Evolutionary conservation across 2,888 invertebrate genomes (phyloP).

Genomic region (Exocentrus adspersus): DNA sequence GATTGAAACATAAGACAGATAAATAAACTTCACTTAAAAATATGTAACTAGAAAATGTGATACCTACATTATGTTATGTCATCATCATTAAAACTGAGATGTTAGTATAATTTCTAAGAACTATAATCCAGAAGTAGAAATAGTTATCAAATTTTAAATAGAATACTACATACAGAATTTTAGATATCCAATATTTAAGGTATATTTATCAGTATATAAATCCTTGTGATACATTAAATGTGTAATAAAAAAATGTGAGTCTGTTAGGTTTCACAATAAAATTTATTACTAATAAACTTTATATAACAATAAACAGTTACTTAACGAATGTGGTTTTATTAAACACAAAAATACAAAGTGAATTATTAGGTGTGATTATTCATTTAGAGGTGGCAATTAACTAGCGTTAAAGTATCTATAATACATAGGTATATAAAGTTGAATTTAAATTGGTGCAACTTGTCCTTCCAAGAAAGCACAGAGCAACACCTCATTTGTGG

Average conservation of each 20-base stretch:
- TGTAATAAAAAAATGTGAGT: slow-evolving; percentile 13
- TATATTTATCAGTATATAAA: neutral
- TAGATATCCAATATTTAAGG: neutral
- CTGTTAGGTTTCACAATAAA: slow-evolving; percentile 9
- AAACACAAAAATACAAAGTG: too few species aligned
- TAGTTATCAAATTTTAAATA: neutral
- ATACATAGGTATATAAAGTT: neutral
- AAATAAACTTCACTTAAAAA: neutral
- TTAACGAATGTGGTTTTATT: slow-evolving; percentile 6
- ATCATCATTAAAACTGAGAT: neutral
- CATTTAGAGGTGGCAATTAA: too few species aligned
- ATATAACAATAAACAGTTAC: slow-evolving; percentile 11
- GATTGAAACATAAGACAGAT: neutral
- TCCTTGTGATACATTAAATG: slow-evolving; percentile 18
- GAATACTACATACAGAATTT: neutral
- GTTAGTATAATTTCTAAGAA: neutral
- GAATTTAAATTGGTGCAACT: slow-evolving; percentile 40
- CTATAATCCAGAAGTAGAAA: neutral
- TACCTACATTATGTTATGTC: neutral
- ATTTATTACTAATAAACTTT: slow-evolving; percentile 20
- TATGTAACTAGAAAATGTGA: slow-evolving; percentile 1
- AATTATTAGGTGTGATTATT: too few species aligned
- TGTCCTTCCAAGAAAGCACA: slow-evolving; percentile 49
- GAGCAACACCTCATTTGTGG: slow-evolving; percentile 35
- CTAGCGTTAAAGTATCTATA: neutral